Conservation (phyloP, 2,113 vertebrate genomes). For the Datnioides undecimradiatus region DNA sequence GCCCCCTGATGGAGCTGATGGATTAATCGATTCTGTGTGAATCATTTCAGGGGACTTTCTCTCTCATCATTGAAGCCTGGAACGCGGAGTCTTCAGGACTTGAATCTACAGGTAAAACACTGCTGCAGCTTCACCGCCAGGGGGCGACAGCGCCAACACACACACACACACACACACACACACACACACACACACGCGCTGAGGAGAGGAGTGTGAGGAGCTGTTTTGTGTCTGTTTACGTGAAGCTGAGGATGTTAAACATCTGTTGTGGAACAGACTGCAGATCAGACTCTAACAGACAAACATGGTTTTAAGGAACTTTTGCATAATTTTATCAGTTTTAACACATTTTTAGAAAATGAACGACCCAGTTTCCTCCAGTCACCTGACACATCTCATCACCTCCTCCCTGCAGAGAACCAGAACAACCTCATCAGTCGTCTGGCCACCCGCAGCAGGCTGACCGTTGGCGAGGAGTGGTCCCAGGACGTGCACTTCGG, state of each 20-base stretch:
- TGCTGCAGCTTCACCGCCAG: constrained; percentile 27
- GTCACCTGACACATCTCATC: background rate
- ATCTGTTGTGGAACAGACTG: no score
- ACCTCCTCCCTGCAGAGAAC: constrained; percentile 75
- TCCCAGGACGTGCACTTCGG: constrained; percentile 84
- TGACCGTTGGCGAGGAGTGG: constrained; percentile 85
- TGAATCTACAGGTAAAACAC: constrained; percentile 83
- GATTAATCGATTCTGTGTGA: background rate
- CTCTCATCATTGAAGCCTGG: constrained; percentile 91
- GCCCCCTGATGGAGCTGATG: rapidly evolving
- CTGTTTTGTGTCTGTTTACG: background rate
- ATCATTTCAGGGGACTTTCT: constrained; percentile 85
- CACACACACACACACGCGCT: background rate
- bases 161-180: background rate
- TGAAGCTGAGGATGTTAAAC: background rate
- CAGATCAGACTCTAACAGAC: no score
- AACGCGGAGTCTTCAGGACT: constrained; percentile 81
- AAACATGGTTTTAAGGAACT: no score
- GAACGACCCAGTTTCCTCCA: background rate
- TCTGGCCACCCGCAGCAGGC: constrained; percentile 81
- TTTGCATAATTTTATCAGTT: background rate
- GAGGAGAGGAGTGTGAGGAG: no score
- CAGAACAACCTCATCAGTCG: constrained; percentile 88
- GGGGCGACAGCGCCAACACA: constrained; percentile 41
- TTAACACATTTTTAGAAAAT: background rate